phyloP scores from a whole-genome alignment of 2,888 invertebrate genomes.

The Temnothorax ravouxi region DNA sequence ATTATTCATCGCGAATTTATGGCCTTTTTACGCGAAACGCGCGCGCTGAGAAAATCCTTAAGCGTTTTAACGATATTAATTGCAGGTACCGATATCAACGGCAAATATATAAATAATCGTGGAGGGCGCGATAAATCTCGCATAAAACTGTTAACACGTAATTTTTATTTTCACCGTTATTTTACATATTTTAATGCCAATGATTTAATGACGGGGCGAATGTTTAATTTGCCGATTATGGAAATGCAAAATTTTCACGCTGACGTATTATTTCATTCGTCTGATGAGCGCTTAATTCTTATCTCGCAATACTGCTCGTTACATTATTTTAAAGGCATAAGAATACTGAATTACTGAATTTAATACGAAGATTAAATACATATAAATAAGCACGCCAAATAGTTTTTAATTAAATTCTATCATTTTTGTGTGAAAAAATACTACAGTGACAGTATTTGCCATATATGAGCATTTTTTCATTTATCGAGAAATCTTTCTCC shows the following conservation, averaged over 20 bases:
- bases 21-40: constrained; percentile 44
- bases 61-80: constrained; percentile 61
- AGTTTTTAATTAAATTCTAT: neutral
- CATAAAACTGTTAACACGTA: constrained; percentile 47
- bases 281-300: constrained; percentile 26
- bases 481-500: constrained; percentile 13
- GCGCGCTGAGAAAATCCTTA: constrained; percentile 55
- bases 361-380: constrained; percentile 5
- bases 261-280: constrained; percentile 34
- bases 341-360: neutral
- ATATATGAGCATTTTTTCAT: neutral
- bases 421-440: neutral
- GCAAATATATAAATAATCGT: constrained; percentile 59
- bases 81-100: constrained; percentile 53
- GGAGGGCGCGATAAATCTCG: constrained; percentile 46
- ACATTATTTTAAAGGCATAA: neutral
- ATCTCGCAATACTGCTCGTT: constrained; percentile 1
- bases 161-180: constrained; percentile 42
- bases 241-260: constrained; percentile 42
- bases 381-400: neutral
- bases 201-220: constrained; percentile 54
- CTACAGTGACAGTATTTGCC: neutral
- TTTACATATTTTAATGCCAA: constrained; percentile 52
- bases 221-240: constrained; percentile 53
- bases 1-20: constrained; percentile 50